Conservation (phyloP, 2,888 invertebrate genomes). For the Sericinus montela region DNA sequence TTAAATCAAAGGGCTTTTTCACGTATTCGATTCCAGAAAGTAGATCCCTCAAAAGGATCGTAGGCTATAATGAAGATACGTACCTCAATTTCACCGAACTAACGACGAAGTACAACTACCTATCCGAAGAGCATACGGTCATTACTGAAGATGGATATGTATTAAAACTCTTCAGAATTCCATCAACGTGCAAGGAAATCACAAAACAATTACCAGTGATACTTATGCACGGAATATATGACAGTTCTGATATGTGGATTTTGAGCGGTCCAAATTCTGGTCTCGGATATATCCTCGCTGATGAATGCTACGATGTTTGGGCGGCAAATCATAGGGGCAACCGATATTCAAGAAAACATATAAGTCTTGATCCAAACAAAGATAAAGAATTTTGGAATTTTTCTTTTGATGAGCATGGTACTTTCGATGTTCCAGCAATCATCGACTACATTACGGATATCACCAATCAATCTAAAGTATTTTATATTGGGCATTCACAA, state of each 20-base stretch:
- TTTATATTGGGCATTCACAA: conserved; percentile 84
- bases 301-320: conserved; percentile 72
- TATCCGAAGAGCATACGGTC: conserved; percentile 31
- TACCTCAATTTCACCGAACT: conserved; percentile 41
- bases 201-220: conserved; percentile 30
- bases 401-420: conserved; percentile 84
- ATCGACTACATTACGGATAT: conserved; percentile 41
- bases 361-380: conserved; percentile 40
- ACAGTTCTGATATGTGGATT: conserved; percentile 41
- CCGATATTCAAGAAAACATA: conserved; percentile 76
- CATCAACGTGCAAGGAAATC: conserved; percentile 34
- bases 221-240: conserved; percentile 42
- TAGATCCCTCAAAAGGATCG: conserved; percentile 42
- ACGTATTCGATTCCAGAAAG: conserved; percentile 46
- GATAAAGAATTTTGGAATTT: conserved; percentile 69
- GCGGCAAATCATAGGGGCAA: conserved; percentile 75
- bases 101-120: conserved; percentile 31
- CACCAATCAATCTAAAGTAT: conserved; percentile 72
- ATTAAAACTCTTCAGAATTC: conserved; percentile 31
- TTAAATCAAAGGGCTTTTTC: conserved; percentile 32
- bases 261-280: conserved; percentile 49
- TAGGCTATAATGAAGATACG: conserved; percentile 56
- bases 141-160: conserved; percentile 39
- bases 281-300: conserved; percentile 48
- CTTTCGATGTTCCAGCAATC: conserved; percentile 83